A percentile compares a stretch with the other conserved stretches of the same genome.
Evolutionary conservation across 2,797 vertebrate species (phyloP).

Genomic region (Rhadinocentrus ornatus): DNA sequence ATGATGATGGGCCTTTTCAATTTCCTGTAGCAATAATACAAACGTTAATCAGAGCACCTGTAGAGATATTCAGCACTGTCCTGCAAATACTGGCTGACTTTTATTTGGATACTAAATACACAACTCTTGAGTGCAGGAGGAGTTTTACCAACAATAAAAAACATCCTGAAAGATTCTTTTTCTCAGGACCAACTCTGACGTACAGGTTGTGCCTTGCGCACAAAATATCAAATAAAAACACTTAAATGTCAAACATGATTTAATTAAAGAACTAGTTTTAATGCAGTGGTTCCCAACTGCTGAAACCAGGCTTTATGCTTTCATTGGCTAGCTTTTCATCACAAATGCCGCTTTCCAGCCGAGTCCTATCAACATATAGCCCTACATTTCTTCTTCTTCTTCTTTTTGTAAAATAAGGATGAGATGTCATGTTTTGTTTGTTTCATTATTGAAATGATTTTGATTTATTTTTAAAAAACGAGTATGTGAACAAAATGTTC

Average conservation of each 20-base stretch:
- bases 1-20: conserved; percentile 78
- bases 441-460: not conserved
- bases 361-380: too few species aligned
- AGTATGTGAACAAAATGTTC: not conserved
- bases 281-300: not conserved
- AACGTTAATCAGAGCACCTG: not conserved
- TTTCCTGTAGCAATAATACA: conserved; percentile 67
- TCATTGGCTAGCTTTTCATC: not conserved
- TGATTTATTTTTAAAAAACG: not conserved
- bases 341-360: not conserved
- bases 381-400: too few species aligned
- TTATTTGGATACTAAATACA: not conserved
- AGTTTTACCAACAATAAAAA: not conserved
- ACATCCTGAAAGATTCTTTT: not conserved
- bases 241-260: not conserved
- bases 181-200: not conserved
- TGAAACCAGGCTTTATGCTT: not conserved
- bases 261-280: not conserved
- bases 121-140: too few species aligned
- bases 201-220: not conserved
- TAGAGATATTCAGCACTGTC: not conserved
- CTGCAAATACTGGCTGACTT: not conserved
- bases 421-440: not conserved
- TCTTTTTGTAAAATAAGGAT: too few species aligned
- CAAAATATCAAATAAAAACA: not conserved